Percentiles rank a stretch among this genome's conserved stretches.
phyloP scores from a whole-genome alignment of 2,113 vertebrate genomes.

The Microtus pennsylvanicus region DNA sequence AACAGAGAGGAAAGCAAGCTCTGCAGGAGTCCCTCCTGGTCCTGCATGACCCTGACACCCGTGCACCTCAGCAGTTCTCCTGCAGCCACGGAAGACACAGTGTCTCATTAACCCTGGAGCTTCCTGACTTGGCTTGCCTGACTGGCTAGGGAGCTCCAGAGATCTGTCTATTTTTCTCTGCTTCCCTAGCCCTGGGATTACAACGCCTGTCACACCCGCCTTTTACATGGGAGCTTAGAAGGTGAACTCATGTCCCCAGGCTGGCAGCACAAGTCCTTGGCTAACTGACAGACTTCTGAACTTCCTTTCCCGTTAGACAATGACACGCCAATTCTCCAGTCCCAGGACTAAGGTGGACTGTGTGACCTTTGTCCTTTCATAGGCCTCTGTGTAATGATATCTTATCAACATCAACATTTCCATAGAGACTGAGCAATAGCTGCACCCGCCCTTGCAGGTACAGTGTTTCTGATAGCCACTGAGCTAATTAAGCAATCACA shows the following conservation, averaged over 20 bases:
- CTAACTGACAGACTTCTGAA: not conserved
- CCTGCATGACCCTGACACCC: accelerated
- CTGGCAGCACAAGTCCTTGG: not conserved
- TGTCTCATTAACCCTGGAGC: not conserved
- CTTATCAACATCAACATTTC: not conserved
- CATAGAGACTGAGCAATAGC: not conserved
- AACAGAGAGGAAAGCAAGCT: not conserved
- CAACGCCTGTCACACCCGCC: not conserved
- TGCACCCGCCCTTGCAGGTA: not conserved
- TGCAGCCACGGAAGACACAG: not conserved
- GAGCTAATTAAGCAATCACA: not conserved
- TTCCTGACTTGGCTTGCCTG: not conserved
- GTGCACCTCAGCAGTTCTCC: not conserved
- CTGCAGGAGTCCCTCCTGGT: accelerated
- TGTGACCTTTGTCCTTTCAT: not conserved
- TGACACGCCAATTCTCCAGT: not conserved
- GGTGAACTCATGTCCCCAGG: not conserved
- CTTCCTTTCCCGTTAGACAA: not conserved
- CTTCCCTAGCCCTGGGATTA: not conserved
- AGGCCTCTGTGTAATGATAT: not conserved
- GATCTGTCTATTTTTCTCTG: not conserved
- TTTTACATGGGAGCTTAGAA: not conserved
- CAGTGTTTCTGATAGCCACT: not conserved
- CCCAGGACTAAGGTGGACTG: not conserved
- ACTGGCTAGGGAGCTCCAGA: not conserved